phyloP scores from a whole-genome alignment of 2,797 vertebrate genomes.

The Hipposideros larvatus region DNA sequence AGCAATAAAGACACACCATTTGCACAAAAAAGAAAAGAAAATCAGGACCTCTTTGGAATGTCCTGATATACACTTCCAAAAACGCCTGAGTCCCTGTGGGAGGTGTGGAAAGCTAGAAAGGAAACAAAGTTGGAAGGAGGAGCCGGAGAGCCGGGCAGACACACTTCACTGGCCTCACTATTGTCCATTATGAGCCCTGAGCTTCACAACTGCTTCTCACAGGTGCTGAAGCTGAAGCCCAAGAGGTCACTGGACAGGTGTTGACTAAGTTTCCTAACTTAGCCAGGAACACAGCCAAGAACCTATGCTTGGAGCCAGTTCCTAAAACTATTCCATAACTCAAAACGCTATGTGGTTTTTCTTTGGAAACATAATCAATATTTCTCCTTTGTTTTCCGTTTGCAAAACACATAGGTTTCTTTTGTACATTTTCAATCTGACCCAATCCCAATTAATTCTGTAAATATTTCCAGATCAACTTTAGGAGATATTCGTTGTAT shows the following conservation, averaged over 20 bases:
- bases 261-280: neutral
- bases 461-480: neutral
- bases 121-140: neutral
- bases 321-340: neutral
- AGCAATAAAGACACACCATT: too few species aligned
- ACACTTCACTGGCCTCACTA: rapidly evolving
- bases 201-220: neutral
- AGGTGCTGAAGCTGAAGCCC: neutral
- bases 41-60: neutral
- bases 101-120: neutral
- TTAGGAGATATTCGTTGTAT: neutral
- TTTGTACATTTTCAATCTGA: neutral
- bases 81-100: neutral
- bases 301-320: neutral
- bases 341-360: neutral
- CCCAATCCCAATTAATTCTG: neutral
- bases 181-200: rapidly evolving
- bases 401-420: neutral
- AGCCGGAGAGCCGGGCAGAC: neutral
- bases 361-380: neutral
- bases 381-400: neutral
- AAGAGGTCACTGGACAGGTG: neutral
- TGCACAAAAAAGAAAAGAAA: neutral
- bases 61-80: neutral
- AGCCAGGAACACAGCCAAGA: neutral